These are phyloP conservation scores for Phymanthus crucifer DNA, from an alignment of 92 coral and sea anemone species.

Conservation along the genomic window DNA sequence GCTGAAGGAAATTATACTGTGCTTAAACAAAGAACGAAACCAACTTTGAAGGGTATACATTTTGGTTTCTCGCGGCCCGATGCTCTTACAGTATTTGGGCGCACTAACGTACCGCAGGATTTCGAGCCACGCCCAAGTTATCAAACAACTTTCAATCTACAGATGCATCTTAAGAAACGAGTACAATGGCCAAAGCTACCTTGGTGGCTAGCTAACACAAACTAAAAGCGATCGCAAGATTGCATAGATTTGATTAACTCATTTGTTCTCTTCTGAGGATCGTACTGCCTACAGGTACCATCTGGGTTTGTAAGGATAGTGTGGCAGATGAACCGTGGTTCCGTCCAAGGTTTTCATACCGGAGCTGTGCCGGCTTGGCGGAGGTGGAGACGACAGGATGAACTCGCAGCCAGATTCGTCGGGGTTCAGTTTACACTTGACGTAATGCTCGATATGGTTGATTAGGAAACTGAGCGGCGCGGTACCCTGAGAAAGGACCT, in stretches of 20 bases:
- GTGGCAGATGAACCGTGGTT: background rate
- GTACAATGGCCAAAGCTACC: too few relatives aligned
- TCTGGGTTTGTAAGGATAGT: background rate
- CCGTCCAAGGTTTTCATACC: constrained; percentile 10
- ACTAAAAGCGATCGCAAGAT: background rate
- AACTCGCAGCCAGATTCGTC: constrained; percentile 59
- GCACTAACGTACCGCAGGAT: too few relatives aligned
- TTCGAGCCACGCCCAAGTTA: too few relatives aligned
- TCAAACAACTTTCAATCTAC: too few relatives aligned
- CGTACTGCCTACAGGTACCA: background rate
- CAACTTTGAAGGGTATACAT: too few relatives aligned
- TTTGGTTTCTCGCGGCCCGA: too few relatives aligned
- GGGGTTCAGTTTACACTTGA: constrained; percentile 63
- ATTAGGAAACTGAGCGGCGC: constrained; percentile 81
- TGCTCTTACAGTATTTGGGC: too few relatives aligned
- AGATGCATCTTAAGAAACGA: too few relatives aligned
- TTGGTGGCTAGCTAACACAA: too few relatives aligned
- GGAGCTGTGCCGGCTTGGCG: background rate
- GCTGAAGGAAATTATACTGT: too few relatives aligned
- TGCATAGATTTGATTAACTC: background rate
- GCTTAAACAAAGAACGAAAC: too few relatives aligned
- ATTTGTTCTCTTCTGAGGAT: too few relatives aligned
- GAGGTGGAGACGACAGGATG: constrained; percentile 47
- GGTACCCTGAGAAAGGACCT: constrained; percentile 88
- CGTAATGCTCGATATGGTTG: constrained; percentile 70